Conservation (phyloP, 2,113 vertebrate species). For the Rhabdornis inornatus region DNA sequence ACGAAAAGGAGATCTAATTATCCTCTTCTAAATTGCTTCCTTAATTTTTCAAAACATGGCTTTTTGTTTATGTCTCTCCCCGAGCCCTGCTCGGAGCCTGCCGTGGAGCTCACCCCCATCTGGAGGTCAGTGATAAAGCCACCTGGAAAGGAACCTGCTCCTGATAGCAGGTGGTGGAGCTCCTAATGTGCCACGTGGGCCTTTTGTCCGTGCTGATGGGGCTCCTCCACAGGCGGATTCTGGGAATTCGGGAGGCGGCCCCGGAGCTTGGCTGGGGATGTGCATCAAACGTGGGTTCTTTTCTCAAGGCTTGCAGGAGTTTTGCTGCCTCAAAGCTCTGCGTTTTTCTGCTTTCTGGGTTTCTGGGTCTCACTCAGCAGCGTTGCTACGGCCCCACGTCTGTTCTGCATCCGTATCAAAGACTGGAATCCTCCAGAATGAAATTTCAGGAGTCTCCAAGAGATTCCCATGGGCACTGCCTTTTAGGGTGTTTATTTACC, state of each 20-base stretch:
- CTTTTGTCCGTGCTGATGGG: background rate
- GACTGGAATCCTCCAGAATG: background rate
- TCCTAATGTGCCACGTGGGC: background rate
- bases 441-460: background rate
- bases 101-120: background rate
- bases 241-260: background rate
- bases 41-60: constrained; percentile 69
- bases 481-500: constrained; percentile 22
- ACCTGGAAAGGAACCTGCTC: background rate
- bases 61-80: constrained; percentile 64
- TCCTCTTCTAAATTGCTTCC: constrained; percentile 71
- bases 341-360: rapidly evolving
- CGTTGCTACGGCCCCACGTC: rapidly evolving
- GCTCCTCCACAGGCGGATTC: background rate
- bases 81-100: constrained; percentile 13
- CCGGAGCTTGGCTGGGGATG: background rate
- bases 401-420: background rate
- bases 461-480: background rate
- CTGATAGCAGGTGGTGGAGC: background rate
- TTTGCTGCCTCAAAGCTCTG: background rate
- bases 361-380: rapidly evolving
- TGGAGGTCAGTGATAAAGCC: constrained; percentile 12
- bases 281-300: background rate
- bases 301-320: background rate
- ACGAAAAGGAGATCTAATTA: constrained; percentile 75